A percentile compares a stretch with the other conserved stretches of the same genome.
These are phyloP conservation scores for Protobothrops flavoviridis DNA, from an alignment of 2,113 vertebrate species.

Conservation along the genomic window DNA sequence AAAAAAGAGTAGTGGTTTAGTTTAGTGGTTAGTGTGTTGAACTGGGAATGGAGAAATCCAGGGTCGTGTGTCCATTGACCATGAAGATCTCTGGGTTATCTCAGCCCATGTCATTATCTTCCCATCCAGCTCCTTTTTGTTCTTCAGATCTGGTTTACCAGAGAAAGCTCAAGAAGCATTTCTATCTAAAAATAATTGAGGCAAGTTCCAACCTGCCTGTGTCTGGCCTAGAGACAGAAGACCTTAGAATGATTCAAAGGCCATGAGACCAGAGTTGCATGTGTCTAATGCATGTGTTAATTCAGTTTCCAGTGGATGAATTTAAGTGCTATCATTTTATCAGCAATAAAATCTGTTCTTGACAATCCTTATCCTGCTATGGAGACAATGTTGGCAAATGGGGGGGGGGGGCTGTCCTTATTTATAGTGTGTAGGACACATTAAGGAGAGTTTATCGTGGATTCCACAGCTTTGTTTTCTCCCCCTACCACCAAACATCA, in stretches of 20 bases:
- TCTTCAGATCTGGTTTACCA: neutral
- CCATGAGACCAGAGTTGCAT: neutral
- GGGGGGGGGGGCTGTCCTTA: neutral
- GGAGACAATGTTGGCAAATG: neutral
- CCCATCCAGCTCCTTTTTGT: neutral
- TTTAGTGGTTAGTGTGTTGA: neutral
- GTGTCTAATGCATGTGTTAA: neutral
- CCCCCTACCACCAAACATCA: neutral
- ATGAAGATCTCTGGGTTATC: neutral
- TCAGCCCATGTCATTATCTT: neutral
- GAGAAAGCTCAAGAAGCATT: neutral
- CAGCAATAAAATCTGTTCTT: neutral
- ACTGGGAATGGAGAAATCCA: neutral
- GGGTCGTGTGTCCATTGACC: neutral
- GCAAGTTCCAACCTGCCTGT: neutral
- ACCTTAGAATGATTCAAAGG: neutral
- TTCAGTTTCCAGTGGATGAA: neutral
- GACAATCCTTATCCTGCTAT: neutral
- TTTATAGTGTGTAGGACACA: neutral
- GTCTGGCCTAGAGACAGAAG: neutral
- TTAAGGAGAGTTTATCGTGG: neutral
- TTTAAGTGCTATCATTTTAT: neutral
- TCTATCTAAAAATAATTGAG: neutral
- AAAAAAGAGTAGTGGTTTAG: neutral
- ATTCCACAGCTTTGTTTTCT: neutral